phyloP scores from a whole-genome alignment of 2,797 vertebrate genomes.

The Apogon hyalosoma region DNA sequence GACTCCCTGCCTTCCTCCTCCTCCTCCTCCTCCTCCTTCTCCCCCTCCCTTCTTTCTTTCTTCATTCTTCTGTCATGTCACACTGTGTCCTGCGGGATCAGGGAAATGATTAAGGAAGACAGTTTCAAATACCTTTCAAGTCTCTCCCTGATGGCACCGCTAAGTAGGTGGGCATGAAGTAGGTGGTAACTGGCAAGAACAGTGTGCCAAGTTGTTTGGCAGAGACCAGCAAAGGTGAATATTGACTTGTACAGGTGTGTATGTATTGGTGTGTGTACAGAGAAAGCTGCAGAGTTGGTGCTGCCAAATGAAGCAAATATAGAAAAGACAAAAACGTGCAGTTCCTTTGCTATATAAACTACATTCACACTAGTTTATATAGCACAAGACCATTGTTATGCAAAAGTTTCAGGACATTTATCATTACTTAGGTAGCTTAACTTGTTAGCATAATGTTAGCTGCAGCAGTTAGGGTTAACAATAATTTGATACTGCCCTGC shows the following conservation, averaged over 20 bases:
- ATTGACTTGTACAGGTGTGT: background rate
- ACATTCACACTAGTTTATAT: too few relatives aligned
- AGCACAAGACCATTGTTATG: too few relatives aligned
- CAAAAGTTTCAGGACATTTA: too few relatives aligned
- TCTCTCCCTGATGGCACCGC: conserved; percentile 76
- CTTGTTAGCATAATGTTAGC: too few relatives aligned
- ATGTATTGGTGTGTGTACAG: background rate
- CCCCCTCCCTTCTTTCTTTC: background rate
- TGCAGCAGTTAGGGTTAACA: too few relatives aligned
- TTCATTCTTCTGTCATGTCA: conserved; percentile 61
- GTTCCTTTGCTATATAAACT: too few relatives aligned
- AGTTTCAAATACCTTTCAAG: conserved; percentile 86
- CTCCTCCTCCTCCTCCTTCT: background rate
- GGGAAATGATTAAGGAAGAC: conserved; percentile 83
- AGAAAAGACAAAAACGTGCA: too few relatives aligned
- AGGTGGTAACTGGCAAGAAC: conserved; percentile 57
- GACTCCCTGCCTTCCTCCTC: conserved; percentile 4
- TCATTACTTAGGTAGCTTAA: too few relatives aligned
- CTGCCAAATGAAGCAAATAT: too few relatives aligned
- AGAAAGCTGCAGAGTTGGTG: too few relatives aligned
- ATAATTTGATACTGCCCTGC: too few relatives aligned
- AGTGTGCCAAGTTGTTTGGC: conserved; percentile 29
- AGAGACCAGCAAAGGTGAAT: conserved; percentile 15
- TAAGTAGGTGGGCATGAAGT: conserved; percentile 76
- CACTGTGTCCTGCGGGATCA: conserved; percentile 73